A percentile compares a stretch with the other conserved stretches of the same genome.
Evolutionary conservation across 2,888 invertebrate genomes (phyloP).

Genomic region (Peribatodes rhomboidaria): DNA sequence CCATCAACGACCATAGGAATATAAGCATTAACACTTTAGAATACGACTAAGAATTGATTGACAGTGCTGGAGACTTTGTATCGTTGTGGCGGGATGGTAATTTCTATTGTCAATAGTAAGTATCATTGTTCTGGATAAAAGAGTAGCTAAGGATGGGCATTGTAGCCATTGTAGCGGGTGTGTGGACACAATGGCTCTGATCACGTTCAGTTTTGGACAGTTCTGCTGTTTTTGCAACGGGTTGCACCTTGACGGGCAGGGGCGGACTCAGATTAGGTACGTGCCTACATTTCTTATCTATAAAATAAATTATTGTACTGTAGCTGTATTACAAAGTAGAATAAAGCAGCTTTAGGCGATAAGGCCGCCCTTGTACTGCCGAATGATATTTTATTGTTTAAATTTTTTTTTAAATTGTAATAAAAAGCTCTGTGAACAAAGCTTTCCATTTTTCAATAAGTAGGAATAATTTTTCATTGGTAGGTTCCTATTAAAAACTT

Average conservation of each 20-base stretch:
- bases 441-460: too few species aligned
- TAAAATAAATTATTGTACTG: too few species aligned
- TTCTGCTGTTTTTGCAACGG: constrained; percentile 84
- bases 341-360: too few species aligned
- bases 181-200: constrained; percentile 77
- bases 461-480: too few species aligned
- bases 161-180: constrained; percentile 84
- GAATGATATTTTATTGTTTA: too few species aligned
- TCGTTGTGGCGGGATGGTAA: constrained; percentile 41
- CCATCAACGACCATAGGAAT: constrained; percentile 19
- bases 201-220: constrained; percentile 85
- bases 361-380: too few species aligned
- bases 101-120: constrained; percentile 77
- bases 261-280: constrained; percentile 52
- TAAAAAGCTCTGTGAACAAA: too few species aligned
- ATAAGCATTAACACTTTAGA: constrained; percentile 20
- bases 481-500: too few species aligned
- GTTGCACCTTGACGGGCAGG: constrained; percentile 81
- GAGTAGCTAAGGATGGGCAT: constrained; percentile 84
- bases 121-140: constrained; percentile 81
- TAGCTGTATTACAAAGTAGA: too few species aligned
- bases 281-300: too few species aligned
- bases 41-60: constrained; percentile 32
- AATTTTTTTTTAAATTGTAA: too few species aligned
- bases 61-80: neutral